These are phyloP conservation scores for Gorilla gorilla DNA, from an alignment of 2,113 vertebrate species.

Conservation along the genomic window DNA sequence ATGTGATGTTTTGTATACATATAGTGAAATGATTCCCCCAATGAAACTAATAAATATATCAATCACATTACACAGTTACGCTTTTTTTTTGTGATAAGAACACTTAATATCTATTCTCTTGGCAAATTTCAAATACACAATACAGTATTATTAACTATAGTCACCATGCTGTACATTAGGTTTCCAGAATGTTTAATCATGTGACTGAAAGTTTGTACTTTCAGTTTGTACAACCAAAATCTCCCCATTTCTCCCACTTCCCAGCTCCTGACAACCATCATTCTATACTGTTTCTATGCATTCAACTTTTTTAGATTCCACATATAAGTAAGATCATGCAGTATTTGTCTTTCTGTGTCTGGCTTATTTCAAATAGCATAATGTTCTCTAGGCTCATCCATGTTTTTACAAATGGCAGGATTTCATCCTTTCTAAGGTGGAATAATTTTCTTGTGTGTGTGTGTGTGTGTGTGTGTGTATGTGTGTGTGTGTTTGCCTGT, in stretches of 20 bases:
- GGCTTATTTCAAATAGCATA: neutral
- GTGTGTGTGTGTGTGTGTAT: too few relatives aligned
- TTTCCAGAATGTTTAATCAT: neutral
- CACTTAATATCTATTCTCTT: neutral
- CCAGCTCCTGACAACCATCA: neutral
- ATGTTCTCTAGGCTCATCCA: neutral
- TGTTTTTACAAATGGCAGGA: neutral
- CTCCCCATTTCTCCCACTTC: neutral
- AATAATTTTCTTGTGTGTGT: neutral
- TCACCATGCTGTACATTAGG: neutral
- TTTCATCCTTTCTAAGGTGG: neutral
- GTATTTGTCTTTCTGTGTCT: neutral
- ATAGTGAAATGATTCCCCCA: neutral
- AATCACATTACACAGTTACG: neutral
- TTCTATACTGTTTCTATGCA: neutral
- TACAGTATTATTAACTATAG: neutral
- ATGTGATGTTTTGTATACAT: neutral
- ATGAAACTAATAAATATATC: neutral
- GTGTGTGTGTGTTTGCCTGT: too few relatives aligned
- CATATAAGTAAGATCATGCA: neutral
- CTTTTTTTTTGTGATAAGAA: neutral
- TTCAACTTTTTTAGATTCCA: neutral
- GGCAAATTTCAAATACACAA: neutral
- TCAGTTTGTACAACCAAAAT: neutral
- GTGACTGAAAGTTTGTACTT: neutral